Base-by-base conservation (phyloP, 2,888 invertebrate species). In the Ophioninae sp. region DNA sequence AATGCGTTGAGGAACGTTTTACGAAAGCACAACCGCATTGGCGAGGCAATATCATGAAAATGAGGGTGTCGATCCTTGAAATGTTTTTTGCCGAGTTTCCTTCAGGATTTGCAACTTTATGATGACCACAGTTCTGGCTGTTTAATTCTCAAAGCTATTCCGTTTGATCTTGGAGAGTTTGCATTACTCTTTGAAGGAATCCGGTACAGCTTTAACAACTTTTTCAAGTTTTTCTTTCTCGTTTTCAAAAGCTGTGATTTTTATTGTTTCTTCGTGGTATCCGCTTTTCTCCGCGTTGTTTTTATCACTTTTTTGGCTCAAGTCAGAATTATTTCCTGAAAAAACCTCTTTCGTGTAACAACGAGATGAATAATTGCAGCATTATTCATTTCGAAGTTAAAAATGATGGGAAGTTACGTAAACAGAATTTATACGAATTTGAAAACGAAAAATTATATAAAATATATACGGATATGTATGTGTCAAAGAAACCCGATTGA, bases 1-100 rank as follows among this genome's bases (percentile, higher is more conserved):
- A 51, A 68, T 68, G 23, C 44, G 44, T 68, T 68, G 23, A 68
- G 44, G 44, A 41, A 39, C 51, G 17, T 68, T 68, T 51, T 23
- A 68, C 17, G 51, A 51, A 68, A 68, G 51, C 51, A 51, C 23
- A 51, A 23, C 51, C 13, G 44, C 68, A 51, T 51, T 3, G 17
- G 51, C 17, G 51, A 51, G 51, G 51, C 13, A 51, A 17, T 51
- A 51, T 51, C 17, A 51, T 51, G 51, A 17, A 51, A 51, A 10
- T 17, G 51, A 51, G 51, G 51, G 13, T 17, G 17, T 10, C 17
- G 6, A 10, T 51, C 17, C 51, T 51, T 13, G 44, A 10, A 10
- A 51, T 51, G 13, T 17, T 51, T n/a, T 59, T n/a, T 59, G 59
- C 22, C 7, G 59, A 22, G 22, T 37, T 64, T 30, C 20, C 37